phyloP scores from a whole-genome alignment of 2,888 invertebrate species.

The Parelbella ahira region DNA sequence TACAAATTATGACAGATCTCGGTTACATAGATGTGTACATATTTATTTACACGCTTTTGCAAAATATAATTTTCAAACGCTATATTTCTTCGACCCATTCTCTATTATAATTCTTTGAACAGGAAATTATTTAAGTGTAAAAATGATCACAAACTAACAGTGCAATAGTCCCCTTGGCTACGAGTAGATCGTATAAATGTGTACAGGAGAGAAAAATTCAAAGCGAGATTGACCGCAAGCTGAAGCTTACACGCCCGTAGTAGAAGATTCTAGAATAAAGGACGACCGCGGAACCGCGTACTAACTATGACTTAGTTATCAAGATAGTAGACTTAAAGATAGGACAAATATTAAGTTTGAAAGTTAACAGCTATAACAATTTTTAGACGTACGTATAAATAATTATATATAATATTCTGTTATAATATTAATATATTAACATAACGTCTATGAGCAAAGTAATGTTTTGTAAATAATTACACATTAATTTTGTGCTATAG shows the following conservation, averaged over 20 bases:
- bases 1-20: no score
- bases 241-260: conserved; percentile 53
- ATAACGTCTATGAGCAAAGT: conserved; percentile 33
- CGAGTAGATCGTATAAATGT: conserved; percentile 47
- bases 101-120: no score
- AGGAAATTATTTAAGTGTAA: conserved; percentile 14
- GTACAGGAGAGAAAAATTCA: conserved; percentile 50
- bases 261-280: conserved; percentile 48
- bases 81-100: no score
- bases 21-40: no score
- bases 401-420: conserved; percentile 35
- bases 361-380: conserved; percentile 38
- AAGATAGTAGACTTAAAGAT: conserved; percentile 58
- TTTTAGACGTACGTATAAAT: conserved; percentile 52
- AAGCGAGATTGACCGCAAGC: conserved; percentile 70
- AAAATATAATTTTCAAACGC: no score
- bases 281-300: conserved; percentile 41
- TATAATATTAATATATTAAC: conserved; percentile 36
- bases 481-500: conserved; percentile 45
- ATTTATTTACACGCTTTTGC: no score
- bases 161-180: conserved; percentile 37
- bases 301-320: conserved; percentile 72
- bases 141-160: conserved; percentile 12
- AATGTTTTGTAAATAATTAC: conserved; percentile 31
- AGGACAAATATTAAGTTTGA: conserved; percentile 53